Percentiles rank a stretch among this genome's conserved stretches.
Conservation (phyloP, 2,797 vertebrate species). For the Carapus acus region DNA sequence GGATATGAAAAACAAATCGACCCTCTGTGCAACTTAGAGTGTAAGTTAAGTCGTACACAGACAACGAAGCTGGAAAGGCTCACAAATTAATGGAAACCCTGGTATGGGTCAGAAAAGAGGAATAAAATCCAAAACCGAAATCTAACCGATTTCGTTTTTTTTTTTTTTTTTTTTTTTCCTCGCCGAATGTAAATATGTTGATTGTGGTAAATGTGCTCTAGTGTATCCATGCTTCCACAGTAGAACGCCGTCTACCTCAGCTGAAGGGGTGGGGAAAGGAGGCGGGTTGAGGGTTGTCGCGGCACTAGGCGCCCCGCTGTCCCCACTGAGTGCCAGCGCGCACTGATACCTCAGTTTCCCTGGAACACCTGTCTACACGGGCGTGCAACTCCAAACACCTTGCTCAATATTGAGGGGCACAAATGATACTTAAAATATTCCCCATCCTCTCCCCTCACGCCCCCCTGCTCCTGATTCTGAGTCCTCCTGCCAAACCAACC, state of each 20-base stretch:
- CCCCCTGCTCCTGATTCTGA: conserved; percentile 12
- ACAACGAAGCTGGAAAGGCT: conserved; percentile 32
- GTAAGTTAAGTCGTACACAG: conserved; percentile 40
- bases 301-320: conserved; percentile 70
- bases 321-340: conserved; percentile 74
- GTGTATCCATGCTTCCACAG: conserved; percentile 89
- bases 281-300: conserved; percentile 63
- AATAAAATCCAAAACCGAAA: conserved; percentile 53
- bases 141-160: conserved; percentile 47
- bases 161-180: conserved; percentile 70
- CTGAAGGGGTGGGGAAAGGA: conserved; percentile 76
- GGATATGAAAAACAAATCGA: conserved; percentile 34
- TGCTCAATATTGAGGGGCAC: conserved; percentile 75
- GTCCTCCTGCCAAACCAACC: conserved; percentile 30
- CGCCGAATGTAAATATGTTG: conserved; percentile 88
- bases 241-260: conserved; percentile 89
- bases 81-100: conserved; percentile 43
- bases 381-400: conserved; percentile 72
- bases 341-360: conserved; percentile 82
- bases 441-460: conserved; percentile 16
- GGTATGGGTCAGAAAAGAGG: conserved; percentile 60
- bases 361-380: conserved; percentile 81
- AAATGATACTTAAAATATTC: conserved; percentile 76
- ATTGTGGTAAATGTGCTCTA: conserved; percentile 83
- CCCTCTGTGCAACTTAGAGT: conserved; percentile 48